Evolutionary conservation across 1,140 invertebrate genomes (phyloP).

Genomic region (Drosophila lini): DNA sequence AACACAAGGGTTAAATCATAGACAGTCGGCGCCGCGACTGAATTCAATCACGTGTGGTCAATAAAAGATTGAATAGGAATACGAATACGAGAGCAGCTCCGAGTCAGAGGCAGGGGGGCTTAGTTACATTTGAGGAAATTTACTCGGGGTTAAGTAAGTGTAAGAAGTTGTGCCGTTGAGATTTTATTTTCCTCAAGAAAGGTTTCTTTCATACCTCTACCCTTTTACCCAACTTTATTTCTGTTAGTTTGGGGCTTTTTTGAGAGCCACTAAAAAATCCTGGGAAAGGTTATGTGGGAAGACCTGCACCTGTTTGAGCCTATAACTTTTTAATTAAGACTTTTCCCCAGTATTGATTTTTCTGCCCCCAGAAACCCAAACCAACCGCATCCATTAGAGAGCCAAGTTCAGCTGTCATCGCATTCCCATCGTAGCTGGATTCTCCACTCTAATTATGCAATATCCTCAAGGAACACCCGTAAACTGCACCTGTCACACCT

Average conservation of each 20-base stretch:
- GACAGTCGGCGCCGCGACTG: constrained; percentile 43
- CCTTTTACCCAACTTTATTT: constrained; percentile 16
- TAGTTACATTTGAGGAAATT: constrained; percentile 6
- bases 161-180: constrained; percentile 6
- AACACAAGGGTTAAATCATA: constrained; percentile 76
- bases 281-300: constrained; percentile 37
- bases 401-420: constrained; percentile 21
- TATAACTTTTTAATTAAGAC: constrained; percentile 45
- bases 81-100: constrained; percentile 19
- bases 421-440: background rate
- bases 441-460: constrained; percentile 61
- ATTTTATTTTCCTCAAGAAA: background rate
- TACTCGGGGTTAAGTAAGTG: constrained; percentile 19
- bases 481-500: constrained; percentile 51
- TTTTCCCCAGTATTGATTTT: constrained; percentile 29
- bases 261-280: background rate
- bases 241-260: constrained; percentile 10
- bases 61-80: constrained; percentile 73
- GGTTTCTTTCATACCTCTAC: background rate
- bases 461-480: constrained; percentile 45
- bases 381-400: constrained; percentile 1
- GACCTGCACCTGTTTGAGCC: constrained; percentile 25
- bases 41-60: constrained; percentile 76
- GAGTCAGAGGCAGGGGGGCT: background rate
- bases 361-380: background rate